Conservation (phyloP, 1,140 invertebrate genomes). For the Saccostrea echinata region DNA sequence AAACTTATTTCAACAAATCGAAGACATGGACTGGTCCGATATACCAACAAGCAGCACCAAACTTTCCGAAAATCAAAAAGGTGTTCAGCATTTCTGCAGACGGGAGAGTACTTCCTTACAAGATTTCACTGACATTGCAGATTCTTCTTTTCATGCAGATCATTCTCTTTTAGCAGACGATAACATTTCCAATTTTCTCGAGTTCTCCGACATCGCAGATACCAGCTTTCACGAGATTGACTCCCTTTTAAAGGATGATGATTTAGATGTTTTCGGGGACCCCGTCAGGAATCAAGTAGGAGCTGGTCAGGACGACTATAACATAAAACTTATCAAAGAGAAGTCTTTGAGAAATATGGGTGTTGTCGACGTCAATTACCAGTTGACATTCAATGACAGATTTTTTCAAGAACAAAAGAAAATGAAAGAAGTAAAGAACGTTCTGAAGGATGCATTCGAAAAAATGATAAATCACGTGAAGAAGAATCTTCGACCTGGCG, state of each 20-base stretch:
- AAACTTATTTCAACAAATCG: too few species aligned
- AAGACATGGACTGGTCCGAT: too few species aligned
- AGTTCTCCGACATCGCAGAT: conserved; percentile 9
- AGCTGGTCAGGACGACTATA: conserved; percentile 5
- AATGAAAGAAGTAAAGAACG: conserved; percentile 10
- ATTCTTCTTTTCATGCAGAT: conserved; percentile 16
- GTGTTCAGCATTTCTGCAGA: too few species aligned
- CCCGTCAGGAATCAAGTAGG: conserved; percentile 28
- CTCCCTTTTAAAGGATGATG: too few species aligned
- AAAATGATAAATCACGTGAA: conserved; percentile 47
- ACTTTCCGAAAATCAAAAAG: too few species aligned
- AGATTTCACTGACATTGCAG: not conserved
- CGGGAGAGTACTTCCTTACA: not conserved
- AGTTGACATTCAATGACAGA: conserved; percentile 26
- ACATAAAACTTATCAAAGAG: not conserved
- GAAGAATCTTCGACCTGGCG: not conserved
- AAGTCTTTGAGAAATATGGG: conserved; percentile 2
- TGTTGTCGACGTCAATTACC: conserved; percentile 17
- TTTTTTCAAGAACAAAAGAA: conserved; percentile 27
- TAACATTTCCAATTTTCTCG: not conserved
- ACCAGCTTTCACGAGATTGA: conserved; percentile 4
- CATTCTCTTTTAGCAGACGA: not conserved
- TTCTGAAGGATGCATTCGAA: not conserved
- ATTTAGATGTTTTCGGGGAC: too few species aligned
- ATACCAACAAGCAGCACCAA: too few species aligned